phyloP scores from a whole-genome alignment of 2,113 vertebrate species.

The Pipa parva region DNA sequence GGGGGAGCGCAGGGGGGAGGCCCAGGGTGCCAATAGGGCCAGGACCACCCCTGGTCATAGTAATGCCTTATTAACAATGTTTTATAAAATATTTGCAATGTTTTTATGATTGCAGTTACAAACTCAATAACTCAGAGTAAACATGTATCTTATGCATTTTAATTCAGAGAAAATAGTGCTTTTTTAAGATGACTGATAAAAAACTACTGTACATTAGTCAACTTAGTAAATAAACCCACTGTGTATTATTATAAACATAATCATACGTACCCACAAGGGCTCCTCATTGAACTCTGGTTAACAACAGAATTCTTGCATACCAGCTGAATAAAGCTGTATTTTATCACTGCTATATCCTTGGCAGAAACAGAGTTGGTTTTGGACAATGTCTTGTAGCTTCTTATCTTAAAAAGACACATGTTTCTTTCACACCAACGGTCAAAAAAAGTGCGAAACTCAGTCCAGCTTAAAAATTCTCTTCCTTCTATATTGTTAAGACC shows the following conservation, averaged over 20 bases:
- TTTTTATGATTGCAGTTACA: too few relatives aligned
- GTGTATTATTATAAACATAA: not conserved
- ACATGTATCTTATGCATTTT: too few relatives aligned
- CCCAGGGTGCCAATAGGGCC: too few relatives aligned
- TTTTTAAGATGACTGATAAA: too few relatives aligned
- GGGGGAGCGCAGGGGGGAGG: too few relatives aligned
- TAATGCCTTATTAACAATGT: too few relatives aligned
- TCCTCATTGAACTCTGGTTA: constrained; percentile 6
- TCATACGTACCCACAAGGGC: not conserved
- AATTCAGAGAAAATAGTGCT: too few relatives aligned
- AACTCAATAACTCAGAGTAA: too few relatives aligned
- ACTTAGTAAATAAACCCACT: too few relatives aligned
- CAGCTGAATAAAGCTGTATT: constrained; percentile 40
- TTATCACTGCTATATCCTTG: constrained; percentile 1
- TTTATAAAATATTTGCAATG: too few relatives aligned
- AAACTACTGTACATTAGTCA: too few relatives aligned
- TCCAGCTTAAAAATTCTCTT: constrained; percentile 38
- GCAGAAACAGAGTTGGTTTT: constrained; percentile 23
- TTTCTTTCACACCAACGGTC: constrained; percentile 42
- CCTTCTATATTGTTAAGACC: not conserved
- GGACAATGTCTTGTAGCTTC: constrained; percentile 37
- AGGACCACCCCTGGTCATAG: too few relatives aligned
- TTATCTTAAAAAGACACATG: constrained; percentile 39
- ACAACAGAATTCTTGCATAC: constrained; percentile 42
- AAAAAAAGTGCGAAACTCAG: constrained; percentile 40